Base-by-base conservation (phyloP, 2,888 invertebrate genomes). In the Hoplodrina ambigua region DNA sequence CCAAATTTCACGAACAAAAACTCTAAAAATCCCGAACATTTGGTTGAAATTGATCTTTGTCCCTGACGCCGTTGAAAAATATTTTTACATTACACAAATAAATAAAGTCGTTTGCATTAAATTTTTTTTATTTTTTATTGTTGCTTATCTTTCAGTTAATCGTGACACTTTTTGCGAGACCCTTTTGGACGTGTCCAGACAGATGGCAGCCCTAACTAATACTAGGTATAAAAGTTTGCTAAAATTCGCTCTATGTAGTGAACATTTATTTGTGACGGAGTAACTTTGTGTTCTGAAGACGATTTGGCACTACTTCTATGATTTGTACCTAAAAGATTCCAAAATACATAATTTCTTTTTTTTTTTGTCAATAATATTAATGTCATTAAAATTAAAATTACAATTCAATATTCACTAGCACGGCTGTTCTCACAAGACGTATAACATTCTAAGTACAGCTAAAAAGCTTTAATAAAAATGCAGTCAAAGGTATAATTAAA, bases 401-500 rank as follows among this genome's bases (percentile, higher is more conserved):
- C 19, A 53, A 58, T 59, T 59, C n/a, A 46, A 60, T 63, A 57
- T 72, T 72, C 37, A 64, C 60, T 64, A 64, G 10, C 58, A 61
- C 46, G 15, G 15, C 46, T 54, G 10, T 13, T 68, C 17, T 37
- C 30, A 56, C 41, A 72, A 72, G 49, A 68, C 60, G n/a, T 55
- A 61, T 46, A 62, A 54, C 52, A 71, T 69, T 69, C 64, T 85
- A 83, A 77, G 65, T 66, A 78, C 65, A 83, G 72, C 75, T 78
- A 81, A 75, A 58, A 72, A 83, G 82, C 72, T 69, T 78, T 46
- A 61, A 75, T 66, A 64, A 80, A 87, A 88, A 88, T 86, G 86
- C 89, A 88, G 81, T 89, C 75, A 66, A 80, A 71, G 68, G 58
- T 85, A 82, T 79, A 83, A 77, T 80, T 83, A 87, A 88, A 84